Evolutionary conservation across 2,113 vertebrate genomes (phyloP).

Genomic region (Calcarius ornatus): DNA sequence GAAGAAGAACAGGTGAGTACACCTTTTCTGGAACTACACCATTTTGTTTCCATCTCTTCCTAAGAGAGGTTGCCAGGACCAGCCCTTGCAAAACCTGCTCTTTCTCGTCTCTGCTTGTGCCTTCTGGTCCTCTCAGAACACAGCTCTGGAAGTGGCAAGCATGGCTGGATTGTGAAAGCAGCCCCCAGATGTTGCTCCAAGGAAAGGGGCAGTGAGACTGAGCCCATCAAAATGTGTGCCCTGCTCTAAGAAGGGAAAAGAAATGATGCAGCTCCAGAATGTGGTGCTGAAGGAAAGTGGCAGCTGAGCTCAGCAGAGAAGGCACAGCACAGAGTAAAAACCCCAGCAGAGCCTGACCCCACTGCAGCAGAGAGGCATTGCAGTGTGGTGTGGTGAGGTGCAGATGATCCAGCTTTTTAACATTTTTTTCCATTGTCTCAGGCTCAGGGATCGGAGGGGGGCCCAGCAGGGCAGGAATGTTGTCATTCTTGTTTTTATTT

Average conservation of each 20-base stretch:
- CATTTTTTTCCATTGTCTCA: fast-evolving
- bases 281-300: not conserved
- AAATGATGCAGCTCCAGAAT: not conserved
- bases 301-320: not conserved
- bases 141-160: not conserved
- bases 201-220: fast-evolving
- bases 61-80: not conserved
- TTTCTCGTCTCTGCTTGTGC: not conserved
- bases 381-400: fast-evolving
- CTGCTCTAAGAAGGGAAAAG: not conserved
- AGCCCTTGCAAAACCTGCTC: not conserved
- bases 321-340: not conserved
- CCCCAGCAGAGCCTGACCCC: not conserved
- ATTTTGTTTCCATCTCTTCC: not conserved
- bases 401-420: not conserved
- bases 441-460: not conserved
- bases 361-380: fast-evolving
- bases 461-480: not conserved
- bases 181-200: fast-evolving
- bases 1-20: not conserved
- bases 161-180: fast-evolving
- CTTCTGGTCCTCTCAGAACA: not conserved
- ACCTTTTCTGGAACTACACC: not conserved
- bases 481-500: not conserved
- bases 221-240: not conserved